phyloP scores from a whole-genome alignment of 2,797 vertebrate genomes.

The Danio choprae region DNA sequence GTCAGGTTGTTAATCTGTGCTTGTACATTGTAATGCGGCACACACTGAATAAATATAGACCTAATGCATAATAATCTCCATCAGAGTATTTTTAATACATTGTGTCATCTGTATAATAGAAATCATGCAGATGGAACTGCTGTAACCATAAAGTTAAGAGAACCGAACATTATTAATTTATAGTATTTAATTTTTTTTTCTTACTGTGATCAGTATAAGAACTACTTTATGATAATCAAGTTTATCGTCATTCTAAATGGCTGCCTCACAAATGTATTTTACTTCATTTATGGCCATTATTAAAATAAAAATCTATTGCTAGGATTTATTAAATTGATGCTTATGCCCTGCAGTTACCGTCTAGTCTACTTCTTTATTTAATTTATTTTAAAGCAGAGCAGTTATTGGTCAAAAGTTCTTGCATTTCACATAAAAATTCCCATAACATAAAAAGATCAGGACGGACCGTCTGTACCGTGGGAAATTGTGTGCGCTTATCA shows the following conservation, averaged over 20 bases:
- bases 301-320: background rate
- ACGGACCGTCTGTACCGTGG: slow-evolving; percentile 58
- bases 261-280: background rate
- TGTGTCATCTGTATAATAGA: background rate
- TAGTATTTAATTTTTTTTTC: background rate
- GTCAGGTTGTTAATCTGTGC: background rate
- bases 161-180: background rate
- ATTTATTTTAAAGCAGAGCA: background rate
- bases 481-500: slow-evolving; percentile 76
- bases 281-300: background rate
- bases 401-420: slow-evolving; percentile 21
- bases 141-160: background rate
- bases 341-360: background rate
- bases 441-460: slow-evolving; percentile 23
- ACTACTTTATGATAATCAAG: background rate
- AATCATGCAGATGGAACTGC: background rate
- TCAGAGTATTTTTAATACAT: background rate
- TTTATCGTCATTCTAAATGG: background rate
- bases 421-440: background rate
- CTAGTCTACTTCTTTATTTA: background rate
- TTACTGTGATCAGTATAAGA: background rate
- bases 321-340: too few species aligned
- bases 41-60: background rate
- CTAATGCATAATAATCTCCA: background rate
- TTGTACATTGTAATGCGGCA: background rate